phyloP scores from a whole-genome alignment of 2,113 vertebrate species.

The Pseudois nayaur region DNA sequence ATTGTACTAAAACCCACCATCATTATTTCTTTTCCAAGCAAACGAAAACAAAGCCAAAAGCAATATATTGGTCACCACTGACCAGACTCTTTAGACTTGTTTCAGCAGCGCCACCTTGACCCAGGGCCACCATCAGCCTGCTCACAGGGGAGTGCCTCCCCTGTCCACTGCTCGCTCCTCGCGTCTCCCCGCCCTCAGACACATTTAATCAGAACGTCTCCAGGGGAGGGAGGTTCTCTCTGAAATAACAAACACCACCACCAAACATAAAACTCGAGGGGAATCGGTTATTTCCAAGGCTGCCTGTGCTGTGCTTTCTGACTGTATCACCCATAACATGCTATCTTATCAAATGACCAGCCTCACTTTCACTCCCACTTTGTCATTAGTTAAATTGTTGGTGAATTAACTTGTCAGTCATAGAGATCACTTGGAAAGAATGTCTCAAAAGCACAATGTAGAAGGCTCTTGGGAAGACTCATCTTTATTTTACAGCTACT shows the following conservation, averaged over 20 bases:
- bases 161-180: not conserved
- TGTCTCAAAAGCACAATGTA: not conserved
- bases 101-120: too few species aligned
- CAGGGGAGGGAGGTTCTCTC: not conserved
- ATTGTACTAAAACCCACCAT: too few species aligned
- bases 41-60: not conserved
- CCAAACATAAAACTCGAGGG: too few species aligned
- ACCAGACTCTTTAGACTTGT: not conserved
- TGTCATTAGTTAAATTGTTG: not conserved
- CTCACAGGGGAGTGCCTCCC: not conserved
- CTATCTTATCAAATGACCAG: not conserved
- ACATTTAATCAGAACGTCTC: not conserved
- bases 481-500: not conserved
- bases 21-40: not conserved
- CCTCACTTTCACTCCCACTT: not conserved
- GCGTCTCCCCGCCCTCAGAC: not conserved
- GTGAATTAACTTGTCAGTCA: not conserved
- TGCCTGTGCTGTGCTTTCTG: not conserved
- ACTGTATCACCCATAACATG: rapidly evolving
- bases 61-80: rapidly evolving
- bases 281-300: not conserved
- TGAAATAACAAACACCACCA: not conserved
- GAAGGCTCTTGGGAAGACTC: not conserved
- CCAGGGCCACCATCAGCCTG: rapidly evolving
- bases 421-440: not conserved